Conservation (phyloP, 2,888 invertebrate species). For the Drosophila robusta region DNA sequence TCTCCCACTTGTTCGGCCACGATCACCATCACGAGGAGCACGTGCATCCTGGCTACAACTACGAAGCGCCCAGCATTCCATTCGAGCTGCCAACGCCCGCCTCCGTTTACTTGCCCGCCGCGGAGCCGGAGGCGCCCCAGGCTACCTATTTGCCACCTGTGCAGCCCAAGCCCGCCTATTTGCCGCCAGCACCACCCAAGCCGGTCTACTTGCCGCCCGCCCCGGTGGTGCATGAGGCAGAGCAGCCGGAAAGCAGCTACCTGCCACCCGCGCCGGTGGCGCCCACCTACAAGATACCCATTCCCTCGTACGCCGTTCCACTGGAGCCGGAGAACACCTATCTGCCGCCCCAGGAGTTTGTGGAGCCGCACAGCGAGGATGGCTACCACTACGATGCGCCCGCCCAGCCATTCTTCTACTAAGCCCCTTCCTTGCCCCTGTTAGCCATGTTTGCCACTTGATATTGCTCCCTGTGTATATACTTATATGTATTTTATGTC, state of each 20-base stretch:
- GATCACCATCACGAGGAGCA: constrained; percentile 64
- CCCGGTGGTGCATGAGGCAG: constrained; percentile 36
- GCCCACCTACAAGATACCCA: constrained; percentile 72
- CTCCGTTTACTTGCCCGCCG: constrained; percentile 56
- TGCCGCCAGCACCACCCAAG: constrained; percentile 48
- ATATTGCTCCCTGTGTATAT: constrained; percentile 55
- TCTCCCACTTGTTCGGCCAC: constrained; percentile 72
- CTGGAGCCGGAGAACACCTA: constrained; percentile 67
- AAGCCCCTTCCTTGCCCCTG: constrained; percentile 5
- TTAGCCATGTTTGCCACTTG: constrained; percentile 51
- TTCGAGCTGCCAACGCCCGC: constrained; percentile 66
- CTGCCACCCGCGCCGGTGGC: constrained; percentile 53
- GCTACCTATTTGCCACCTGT: constrained; percentile 34
- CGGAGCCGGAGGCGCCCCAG: constrained; percentile 29
- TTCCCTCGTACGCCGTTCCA: constrained; percentile 81
- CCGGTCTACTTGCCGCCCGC: constrained; percentile 57
- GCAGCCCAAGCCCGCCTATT: constrained; percentile 44
- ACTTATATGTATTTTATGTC: constrained; percentile 28
- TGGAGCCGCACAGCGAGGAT: constrained; percentile 66
- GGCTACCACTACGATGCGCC: constrained; percentile 79
- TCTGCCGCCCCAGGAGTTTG: constrained; percentile 65
- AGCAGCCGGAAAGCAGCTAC: constrained; percentile 40
- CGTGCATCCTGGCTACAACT: constrained; percentile 75
- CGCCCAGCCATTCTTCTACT: constrained; percentile 65
- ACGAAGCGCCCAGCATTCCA: constrained; percentile 51